These are phyloP conservation scores for Gadus chalcogrammus DNA, from an alignment of 2,113 vertebrate species.

Conservation along the genomic window DNA sequence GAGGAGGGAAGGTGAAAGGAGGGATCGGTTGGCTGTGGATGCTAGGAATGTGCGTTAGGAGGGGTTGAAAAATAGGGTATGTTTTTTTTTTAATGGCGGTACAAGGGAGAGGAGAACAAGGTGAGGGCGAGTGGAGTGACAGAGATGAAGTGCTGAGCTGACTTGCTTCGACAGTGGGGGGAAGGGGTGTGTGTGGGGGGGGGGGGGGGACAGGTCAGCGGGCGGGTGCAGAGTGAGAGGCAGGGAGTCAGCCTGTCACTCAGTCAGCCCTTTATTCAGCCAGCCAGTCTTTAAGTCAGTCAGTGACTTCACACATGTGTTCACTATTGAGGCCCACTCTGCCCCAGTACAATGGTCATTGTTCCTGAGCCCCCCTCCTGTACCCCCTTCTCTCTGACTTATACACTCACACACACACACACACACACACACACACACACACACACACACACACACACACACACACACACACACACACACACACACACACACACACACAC, in stretches of 20 bases:
- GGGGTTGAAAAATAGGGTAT: not conserved
- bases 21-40: not conserved
- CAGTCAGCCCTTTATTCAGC: not conserved
- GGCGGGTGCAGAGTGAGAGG: too few relatives aligned
- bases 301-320: conserved; percentile 38
- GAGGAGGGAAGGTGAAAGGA: not conserved
- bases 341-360: conserved; percentile 22
- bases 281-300: conserved; percentile 27
- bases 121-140: conserved; percentile 5
- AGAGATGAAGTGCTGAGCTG: conserved; percentile 10
- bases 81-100: not conserved
- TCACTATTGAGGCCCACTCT: conserved; percentile 25
- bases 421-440: conserved; percentile 6
- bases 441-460: conserved; percentile 10
- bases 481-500: too few relatives aligned
- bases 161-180: conserved; percentile 13
- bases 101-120: not conserved
- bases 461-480: conserved; percentile 8
- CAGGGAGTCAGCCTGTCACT: conserved; percentile 16
- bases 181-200: conserved; percentile 7
- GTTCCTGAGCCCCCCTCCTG: conserved; percentile 25
- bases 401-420: conserved; percentile 11
- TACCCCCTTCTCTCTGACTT: not conserved
- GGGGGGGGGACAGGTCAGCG: conserved; percentile 14
- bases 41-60: not conserved